Evolutionary conservation across 2,113 vertebrate species (phyloP).

Genomic region (Acanthisitta chloris): DNA sequence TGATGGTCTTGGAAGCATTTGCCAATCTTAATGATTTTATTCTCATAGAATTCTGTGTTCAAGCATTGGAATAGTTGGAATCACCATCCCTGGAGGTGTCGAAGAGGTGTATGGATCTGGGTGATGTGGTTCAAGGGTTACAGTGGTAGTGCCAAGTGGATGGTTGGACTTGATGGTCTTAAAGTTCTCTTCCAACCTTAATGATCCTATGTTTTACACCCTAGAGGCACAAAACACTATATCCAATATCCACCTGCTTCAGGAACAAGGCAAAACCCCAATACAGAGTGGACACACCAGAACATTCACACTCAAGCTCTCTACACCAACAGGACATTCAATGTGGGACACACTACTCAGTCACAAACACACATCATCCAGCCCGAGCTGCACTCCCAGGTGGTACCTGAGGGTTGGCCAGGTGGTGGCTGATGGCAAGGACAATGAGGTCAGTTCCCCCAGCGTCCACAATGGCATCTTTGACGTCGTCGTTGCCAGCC

Average conservation of each 20-base stretch:
- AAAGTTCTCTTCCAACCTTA: neutral
- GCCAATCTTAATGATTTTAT: too few relatives aligned
- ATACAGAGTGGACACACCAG: fast-evolving
- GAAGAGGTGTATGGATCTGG: neutral
- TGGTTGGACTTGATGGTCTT: fast-evolving
- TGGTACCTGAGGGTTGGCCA: conserved; percentile 79
- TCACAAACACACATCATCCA: too few relatives aligned
- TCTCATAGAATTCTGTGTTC: too few relatives aligned
- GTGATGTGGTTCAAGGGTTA: neutral
- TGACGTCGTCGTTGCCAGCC: conserved; percentile 93
- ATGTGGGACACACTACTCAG: fast-evolving
- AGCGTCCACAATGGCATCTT: conserved; percentile 83
- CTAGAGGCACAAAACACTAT: neutral
- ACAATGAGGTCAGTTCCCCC: conserved; percentile 87
- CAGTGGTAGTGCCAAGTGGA: neutral
- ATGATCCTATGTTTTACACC: fast-evolving
- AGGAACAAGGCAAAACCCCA: neutral
- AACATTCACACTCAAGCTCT: neutral
- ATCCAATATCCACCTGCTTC: fast-evolving
- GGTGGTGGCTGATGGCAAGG: conserved; percentile 86
- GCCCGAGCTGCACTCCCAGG: neutral
- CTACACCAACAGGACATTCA: fast-evolving
- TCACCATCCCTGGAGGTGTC: too few relatives aligned
- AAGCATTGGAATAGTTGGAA: too few relatives aligned
- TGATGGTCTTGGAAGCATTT: too few relatives aligned